Percentiles rank a stretch among this genome's conserved stretches.
Evolutionary conservation across 2,113 vertebrate genomes (phyloP).

Genomic region (Desmodus rotundus): DNA sequence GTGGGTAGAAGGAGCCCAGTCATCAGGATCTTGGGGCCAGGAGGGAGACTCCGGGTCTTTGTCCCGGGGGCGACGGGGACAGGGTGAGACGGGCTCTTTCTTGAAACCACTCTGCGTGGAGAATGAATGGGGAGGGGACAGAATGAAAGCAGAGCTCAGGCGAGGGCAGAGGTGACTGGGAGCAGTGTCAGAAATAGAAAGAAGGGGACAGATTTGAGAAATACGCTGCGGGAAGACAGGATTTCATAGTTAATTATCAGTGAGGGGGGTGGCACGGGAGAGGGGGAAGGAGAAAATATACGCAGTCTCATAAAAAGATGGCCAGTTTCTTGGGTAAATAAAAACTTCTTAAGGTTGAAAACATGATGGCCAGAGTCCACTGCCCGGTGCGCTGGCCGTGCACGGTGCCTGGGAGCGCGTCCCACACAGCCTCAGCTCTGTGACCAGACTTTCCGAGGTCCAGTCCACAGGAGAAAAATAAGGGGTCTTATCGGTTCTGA

Average conservation of each 20-base stretch:
- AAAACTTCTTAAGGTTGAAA: not conserved
- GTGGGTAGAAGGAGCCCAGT: not conserved
- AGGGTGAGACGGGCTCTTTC: too few species aligned
- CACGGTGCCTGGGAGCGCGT: fast-evolving
- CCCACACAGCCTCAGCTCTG: not conserved
- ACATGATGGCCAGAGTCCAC: not conserved
- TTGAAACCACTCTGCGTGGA: not conserved
- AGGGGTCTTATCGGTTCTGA: fast-evolving
- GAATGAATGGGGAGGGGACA: not conserved
- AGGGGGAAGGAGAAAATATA: not conserved
- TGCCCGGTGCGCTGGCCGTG: fast-evolving
- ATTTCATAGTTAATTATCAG: not conserved
- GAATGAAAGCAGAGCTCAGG: not conserved
- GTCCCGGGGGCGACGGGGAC: not conserved
- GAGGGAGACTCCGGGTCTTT: fast-evolving
- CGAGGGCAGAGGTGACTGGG: not conserved
- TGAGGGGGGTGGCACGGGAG: fast-evolving
- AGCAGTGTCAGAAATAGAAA: not conserved
- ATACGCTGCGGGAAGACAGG: fast-evolving
- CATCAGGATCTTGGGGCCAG: not conserved
- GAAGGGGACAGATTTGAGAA: not conserved
- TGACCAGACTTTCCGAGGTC: not conserved
- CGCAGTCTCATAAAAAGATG: not conserved
- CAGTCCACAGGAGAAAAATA: not conserved
- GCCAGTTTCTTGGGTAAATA: not conserved